phyloP scores from a whole-genome alignment of 2,888 invertebrate genomes.

The Apodemia duryi region DNA sequence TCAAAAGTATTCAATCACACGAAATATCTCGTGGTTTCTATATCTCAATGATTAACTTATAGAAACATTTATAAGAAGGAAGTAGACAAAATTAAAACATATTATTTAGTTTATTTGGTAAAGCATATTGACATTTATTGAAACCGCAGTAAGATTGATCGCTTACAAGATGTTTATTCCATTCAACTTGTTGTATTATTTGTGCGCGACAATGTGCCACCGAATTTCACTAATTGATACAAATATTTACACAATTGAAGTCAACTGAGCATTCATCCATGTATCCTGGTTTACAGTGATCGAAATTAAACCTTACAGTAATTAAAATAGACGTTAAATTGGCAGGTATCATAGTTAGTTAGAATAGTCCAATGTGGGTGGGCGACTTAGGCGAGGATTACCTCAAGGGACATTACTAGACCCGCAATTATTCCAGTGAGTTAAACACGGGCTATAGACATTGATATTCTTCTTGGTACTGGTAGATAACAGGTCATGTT shows the following conservation, averaged over 20 bases:
- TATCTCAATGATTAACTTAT: no score
- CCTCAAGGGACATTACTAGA: neutral
- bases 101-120: neutral
- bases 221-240: constrained; percentile 39
- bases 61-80: neutral
- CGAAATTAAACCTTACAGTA: neutral
- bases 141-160: neutral
- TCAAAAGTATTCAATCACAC: no score
- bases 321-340: neutral
- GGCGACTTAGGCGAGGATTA: neutral
- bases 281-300: constrained; percentile 25
- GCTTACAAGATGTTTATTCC: neutral
- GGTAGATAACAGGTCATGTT: no score
- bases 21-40: no score
- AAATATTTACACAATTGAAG: constrained; percentile 44
- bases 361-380: neutral
- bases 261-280: constrained; percentile 33
- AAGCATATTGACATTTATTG: neutral
- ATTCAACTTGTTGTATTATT: neutral
- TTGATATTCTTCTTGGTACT: neutral
- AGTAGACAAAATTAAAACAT: neutral
- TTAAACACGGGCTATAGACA: neutral
- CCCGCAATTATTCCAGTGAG: constrained; percentile 6
- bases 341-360: neutral
- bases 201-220: constrained; percentile 22